Base-by-base conservation (phyloP, 2,113 vertebrate species). In the Chauna torquata region DNA sequence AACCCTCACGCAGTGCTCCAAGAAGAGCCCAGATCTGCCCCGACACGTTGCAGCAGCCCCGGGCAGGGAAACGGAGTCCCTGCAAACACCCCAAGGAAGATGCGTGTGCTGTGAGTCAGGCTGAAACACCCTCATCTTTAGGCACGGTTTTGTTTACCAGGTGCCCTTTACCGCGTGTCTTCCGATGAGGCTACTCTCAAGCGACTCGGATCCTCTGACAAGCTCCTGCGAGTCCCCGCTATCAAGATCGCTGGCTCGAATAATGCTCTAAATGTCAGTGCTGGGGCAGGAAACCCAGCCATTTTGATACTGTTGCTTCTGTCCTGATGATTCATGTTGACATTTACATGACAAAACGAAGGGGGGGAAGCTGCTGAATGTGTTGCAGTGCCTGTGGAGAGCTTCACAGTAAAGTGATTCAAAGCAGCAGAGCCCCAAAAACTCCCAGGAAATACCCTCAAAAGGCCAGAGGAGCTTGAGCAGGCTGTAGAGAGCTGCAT, bases 301-400 rank as follows among this genome's bases (percentile, higher is more conserved):
- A 62, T 79, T 83, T 64, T 82, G 86, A 88, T 82, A 72, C 47
- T 44, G 40, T 59, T 92, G 68, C 57, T 94, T 82, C 88, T 86
- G 69, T 94, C 74, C 74, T 42, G 81, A 57, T 97, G 94, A 97
- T 92, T 96, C 97, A 96, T 1, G 1, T 91, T 95, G 97, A 96
- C 95, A 95, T 96, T 96, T 96, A 94, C 61, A 50, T 57, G 83
- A 91, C 86, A 96, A 82, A 94, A 87, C 6, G 3, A 59, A 80
- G 76, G 1, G 40, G 59, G 38, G 20, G 52, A 65, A 80, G 64
- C 45, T 80, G 62, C 82, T 23, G 54, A 92, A 24, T 2, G 1
- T 6, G 7, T 44, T 2, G 1, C 6, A 25, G 61, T 17, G 61
- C 14, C 83, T 25, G 47, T 30, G 24, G 72, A 93, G 64, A 64